Evolutionary conservation across 2,797 vertebrate genomes (phyloP).

Genomic region (Premnoplex brunnescens): DNA sequence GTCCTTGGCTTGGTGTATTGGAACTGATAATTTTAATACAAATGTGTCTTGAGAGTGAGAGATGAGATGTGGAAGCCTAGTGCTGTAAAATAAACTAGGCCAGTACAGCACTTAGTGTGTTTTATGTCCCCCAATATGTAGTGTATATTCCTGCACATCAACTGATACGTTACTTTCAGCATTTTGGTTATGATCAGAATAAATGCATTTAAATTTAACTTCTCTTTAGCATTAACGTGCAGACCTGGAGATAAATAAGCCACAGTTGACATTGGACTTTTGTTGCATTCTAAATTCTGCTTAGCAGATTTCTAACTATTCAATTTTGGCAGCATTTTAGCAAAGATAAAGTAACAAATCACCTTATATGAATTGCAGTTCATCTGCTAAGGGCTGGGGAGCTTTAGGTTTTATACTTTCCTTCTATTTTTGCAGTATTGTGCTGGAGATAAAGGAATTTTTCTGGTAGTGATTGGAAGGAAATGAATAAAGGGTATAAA

Average conservation of each 20-base stretch:
- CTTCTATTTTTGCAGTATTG: neutral
- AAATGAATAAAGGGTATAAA: neutral
- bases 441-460: neutral
- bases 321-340: neutral
- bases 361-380: neutral
- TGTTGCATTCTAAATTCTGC: neutral
- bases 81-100: neutral
- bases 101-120: neutral
- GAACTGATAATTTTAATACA: neutral
- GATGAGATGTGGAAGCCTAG: neutral
- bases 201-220: neutral
- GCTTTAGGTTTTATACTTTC: neutral
- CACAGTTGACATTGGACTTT: neutral
- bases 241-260: neutral
- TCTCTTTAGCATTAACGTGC: neutral
- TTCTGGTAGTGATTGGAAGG: neutral
- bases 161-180: neutral
- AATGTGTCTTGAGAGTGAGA: neutral
- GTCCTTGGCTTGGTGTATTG: neutral
- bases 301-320: neutral
- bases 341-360: neutral
- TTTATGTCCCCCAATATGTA: neutral
- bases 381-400: neutral
- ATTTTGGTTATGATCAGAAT: neutral
- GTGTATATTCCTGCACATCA: neutral